Percentiles rank a stretch among this genome's conserved stretches.
Conservation (phyloP, 1,140 invertebrate species). For the Forficula auricularia region DNA sequence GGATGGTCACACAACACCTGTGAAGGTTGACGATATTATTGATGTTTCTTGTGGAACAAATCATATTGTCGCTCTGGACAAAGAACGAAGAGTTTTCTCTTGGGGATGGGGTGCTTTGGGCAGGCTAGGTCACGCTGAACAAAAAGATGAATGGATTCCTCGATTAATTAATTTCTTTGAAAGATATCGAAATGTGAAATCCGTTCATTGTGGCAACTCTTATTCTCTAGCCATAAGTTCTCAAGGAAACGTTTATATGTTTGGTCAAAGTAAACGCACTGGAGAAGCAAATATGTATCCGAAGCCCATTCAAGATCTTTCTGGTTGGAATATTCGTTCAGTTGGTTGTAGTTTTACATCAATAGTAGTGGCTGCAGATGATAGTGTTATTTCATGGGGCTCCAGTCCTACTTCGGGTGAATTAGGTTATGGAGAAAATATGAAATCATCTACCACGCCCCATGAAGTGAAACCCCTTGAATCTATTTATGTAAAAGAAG, state of each 20-base stretch:
- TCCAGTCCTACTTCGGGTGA: constrained; percentile 81
- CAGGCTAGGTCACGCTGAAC: constrained; percentile 76
- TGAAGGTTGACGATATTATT: constrained; percentile 72
- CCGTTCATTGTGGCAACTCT: constrained; percentile 66
- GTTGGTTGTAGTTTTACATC: constrained; percentile 64
- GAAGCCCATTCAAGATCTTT: constrained; percentile 79
- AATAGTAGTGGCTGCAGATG: constrained; percentile 74
- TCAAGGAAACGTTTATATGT: constrained; percentile 51
- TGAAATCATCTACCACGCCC: constrained; percentile 72
- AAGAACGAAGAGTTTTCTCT: constrained; percentile 68
- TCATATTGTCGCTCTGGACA: constrained; percentile 67
- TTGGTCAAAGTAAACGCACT: constrained; percentile 78
- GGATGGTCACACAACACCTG: constrained; percentile 64
- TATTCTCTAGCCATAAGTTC: constrained; percentile 54
- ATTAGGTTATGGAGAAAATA: constrained; percentile 73
- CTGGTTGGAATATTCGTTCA: constrained; percentile 74
- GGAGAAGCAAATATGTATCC: constrained; percentile 94
- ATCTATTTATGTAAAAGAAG: constrained; percentile 57
- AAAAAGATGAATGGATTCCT: constrained; percentile 78
- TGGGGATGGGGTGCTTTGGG: constrained; percentile 93
- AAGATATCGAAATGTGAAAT: constrained; percentile 58
- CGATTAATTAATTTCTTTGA: constrained; percentile 79
- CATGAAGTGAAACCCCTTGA: constrained; percentile 73
- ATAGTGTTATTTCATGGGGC: constrained; percentile 79
- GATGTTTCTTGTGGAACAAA: constrained; percentile 81